phyloP scores from a whole-genome alignment of 2,888 invertebrate species.

The Metallyticus violacea region DNA sequence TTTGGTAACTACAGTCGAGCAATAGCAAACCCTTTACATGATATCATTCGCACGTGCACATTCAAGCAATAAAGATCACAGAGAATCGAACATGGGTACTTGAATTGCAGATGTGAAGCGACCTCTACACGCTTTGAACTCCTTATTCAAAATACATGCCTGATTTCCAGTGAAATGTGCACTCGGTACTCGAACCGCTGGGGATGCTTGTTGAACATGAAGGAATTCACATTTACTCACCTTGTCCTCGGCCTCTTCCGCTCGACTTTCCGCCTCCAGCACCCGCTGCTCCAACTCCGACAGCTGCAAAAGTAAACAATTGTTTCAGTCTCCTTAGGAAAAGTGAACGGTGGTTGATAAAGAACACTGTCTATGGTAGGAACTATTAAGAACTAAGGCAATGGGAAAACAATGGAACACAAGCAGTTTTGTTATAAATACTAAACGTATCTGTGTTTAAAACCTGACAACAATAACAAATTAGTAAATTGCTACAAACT shows the following conservation, averaged over 20 bases:
- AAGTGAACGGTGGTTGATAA: too few species aligned
- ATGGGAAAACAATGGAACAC: too few species aligned
- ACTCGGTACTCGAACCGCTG: not conserved
- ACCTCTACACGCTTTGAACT: not conserved
- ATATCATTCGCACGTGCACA: too few species aligned
- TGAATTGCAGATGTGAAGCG: not conserved
- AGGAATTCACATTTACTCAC: slow-evolving; percentile 53
- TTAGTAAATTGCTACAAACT: too few species aligned
- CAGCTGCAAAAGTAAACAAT: slow-evolving; percentile 63
- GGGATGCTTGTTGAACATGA: not conserved
- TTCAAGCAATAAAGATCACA: not conserved
- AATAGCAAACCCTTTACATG: too few species aligned
- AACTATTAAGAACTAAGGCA: too few species aligned
- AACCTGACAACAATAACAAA: too few species aligned
- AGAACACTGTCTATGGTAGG: too few species aligned
- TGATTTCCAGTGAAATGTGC: not conserved
- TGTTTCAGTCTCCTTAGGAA: not conserved
- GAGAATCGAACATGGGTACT: not conserved
- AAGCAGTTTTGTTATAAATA: too few species aligned
- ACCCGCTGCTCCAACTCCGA: slow-evolving; percentile 91
- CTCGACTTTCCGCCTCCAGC: slow-evolving; percentile 87
- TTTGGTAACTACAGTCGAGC: too few species aligned
- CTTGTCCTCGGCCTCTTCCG: slow-evolving; percentile 93
- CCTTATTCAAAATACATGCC: not conserved
- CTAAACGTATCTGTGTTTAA: too few species aligned